Base-by-base conservation (phyloP, 2,888 invertebrate species). In the Drosophila multiciliata region DNA sequence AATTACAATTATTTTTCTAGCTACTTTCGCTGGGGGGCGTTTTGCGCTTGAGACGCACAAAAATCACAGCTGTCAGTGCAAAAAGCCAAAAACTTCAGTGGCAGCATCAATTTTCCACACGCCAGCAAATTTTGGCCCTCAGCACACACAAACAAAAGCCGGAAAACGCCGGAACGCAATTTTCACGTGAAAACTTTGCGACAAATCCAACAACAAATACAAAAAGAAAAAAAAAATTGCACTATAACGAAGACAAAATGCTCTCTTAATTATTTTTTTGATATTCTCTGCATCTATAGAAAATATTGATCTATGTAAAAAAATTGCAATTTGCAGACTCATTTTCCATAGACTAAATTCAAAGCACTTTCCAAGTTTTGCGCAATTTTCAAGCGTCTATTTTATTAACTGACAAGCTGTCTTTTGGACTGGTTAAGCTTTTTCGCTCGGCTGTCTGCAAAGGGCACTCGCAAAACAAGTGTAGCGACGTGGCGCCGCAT, bases 51-150 rank as follows among this genome's bases (percentile, higher is more conserved):
- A 58, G 82, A 75, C 78, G 78, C 78, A 89, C 87, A 81, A 78
- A 88, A 89, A 89, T 86, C 84, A 82, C 78, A 80, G 87, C 84
- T 89, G 87, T 88, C 90, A 83, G 88, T 86, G 87, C 80, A 85
- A 84, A 90, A 88, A 88, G 88, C 81, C 90, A 87, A 88, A 89
- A 88, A 89, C 90, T 86, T 89, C 77, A 84, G 62, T 69, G 79
- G 66, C 87, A 89, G 85, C 87, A 87, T 89, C 87, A 87, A 87
- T 87, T 87, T 87, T 79, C 76, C 83, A 73, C 80, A 82, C 74
- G 64, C 89, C 83, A 82, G 72, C 73, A 70, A 57, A 74, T 80
- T 82, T 83, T 73, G 50, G 69, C 70, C 71, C 66, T 66, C 66
- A 52, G 45, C 35, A 33, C 67, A 33, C 67, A 65, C 52, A 73